Evolutionary conservation across 1,140 invertebrate species (phyloP).

Genomic region (Wiebesia pumilae): DNA sequence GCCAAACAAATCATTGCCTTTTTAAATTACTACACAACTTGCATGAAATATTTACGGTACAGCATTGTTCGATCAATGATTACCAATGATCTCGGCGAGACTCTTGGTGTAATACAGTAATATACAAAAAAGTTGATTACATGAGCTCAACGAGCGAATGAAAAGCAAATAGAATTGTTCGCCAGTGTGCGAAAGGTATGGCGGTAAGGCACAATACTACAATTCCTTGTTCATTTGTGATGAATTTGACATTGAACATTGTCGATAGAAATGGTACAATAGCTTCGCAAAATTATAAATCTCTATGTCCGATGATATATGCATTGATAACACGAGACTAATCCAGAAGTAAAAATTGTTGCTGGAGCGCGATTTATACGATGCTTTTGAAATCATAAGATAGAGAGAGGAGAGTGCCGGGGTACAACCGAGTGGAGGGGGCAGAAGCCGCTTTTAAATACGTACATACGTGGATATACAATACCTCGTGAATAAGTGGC

Average conservation of each 20-base stretch:
- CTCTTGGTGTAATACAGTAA: not conserved
- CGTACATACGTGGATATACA: not conserved
- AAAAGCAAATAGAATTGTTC: too few species aligned
- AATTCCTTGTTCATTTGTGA: too few species aligned
- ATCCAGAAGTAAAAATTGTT: not conserved
- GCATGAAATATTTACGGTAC: not conserved
- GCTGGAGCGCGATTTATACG: not conserved
- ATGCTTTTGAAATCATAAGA: not conserved
- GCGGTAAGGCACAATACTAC: too few species aligned
- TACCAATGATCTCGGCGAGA: not conserved
- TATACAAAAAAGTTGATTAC: too few species aligned
- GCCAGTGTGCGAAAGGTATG: too few species aligned
- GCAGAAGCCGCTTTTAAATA: constrained; percentile 32
- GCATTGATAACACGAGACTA: too few species aligned
- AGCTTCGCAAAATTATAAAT: too few species aligned
- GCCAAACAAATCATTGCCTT: too few species aligned
- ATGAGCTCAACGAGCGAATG: too few species aligned
- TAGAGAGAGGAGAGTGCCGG: not conserved
- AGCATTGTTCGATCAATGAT: not conserved
- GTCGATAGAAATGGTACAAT: too few species aligned
- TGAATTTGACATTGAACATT: too few species aligned
- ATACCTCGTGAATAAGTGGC: not conserved
- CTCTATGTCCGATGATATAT: too few species aligned
- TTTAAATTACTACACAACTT: not conserved
- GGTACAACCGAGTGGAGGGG: not conserved